Conservation (phyloP, 1,140 invertebrate genomes). For the Pristionchus pacificus region DNA sequence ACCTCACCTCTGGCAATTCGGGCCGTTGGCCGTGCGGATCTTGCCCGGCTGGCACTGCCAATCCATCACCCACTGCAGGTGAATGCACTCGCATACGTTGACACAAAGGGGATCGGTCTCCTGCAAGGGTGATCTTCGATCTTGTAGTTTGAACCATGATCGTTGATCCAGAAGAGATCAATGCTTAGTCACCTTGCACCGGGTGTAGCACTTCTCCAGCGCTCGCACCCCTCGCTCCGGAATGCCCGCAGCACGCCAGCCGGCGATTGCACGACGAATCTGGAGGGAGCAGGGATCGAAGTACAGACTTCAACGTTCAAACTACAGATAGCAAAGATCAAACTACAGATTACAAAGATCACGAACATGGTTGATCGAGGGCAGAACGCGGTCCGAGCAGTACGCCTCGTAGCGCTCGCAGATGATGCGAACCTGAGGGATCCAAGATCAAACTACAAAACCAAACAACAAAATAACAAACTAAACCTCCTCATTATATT, state of each 20-base stretch:
- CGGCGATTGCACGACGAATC: conserved; percentile 37
- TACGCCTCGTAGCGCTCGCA: conserved; percentile 38
- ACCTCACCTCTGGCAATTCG: conserved; percentile 38
- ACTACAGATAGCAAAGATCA: too few species aligned
- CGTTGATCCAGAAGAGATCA: too few species aligned
- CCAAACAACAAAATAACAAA: too few species aligned
- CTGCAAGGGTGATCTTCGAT: neutral
- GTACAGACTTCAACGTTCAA: too few species aligned
- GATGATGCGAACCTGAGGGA: conserved; percentile 39
- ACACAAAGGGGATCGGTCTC: conserved; percentile 21
- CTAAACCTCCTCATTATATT: conserved; percentile 41
- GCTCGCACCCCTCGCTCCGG: conserved; percentile 28
- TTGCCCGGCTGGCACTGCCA: conserved; percentile 37
- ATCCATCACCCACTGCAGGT: conserved; percentile 40
- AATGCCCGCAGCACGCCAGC: conserved; percentile 35
- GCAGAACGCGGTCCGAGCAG: conserved; percentile 36
- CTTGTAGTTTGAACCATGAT: too few species aligned
- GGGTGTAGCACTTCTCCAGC: conserved; percentile 33
- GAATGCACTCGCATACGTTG: conserved; percentile 38
- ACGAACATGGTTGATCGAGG: conserved; percentile 38
- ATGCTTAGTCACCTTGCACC: conserved; percentile 32
- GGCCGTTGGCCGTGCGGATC: conserved; percentile 9
- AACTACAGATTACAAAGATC: conserved; percentile 10
- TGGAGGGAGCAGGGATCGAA: neutral
- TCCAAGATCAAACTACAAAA: too few species aligned